A percentile compares a stretch with the other conserved stretches of the same genome.
Conservation (phyloP, 1,140 invertebrate species). For the Pseudomyrmex concolor region DNA sequence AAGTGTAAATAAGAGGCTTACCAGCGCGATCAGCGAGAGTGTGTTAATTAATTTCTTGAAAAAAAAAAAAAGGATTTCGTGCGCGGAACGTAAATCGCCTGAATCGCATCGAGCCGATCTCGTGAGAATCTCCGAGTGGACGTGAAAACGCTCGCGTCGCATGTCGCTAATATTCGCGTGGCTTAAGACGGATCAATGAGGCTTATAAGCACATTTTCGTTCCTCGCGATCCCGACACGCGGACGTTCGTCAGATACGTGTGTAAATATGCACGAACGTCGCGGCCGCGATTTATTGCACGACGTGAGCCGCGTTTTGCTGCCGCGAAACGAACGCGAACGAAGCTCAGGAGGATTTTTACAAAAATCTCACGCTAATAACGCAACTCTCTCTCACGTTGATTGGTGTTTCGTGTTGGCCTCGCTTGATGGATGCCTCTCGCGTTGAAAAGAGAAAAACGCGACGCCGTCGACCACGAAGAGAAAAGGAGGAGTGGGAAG, state of each 20-base stretch:
- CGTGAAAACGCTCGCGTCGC: constrained; percentile 5
- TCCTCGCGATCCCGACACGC: neutral
- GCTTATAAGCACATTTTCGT: constrained; percentile 37
- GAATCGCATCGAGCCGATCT: constrained; percentile 40
- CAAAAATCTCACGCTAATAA: constrained; percentile 22
- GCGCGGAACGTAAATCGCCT: constrained; percentile 37
- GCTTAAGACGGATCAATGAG: constrained; percentile 44
- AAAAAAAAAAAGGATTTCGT: constrained; percentile 1
- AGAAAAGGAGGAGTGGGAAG: no score
- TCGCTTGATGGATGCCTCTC: constrained; percentile 11
- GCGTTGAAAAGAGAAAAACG: constrained; percentile 2
- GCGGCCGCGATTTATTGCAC: constrained; percentile 27
- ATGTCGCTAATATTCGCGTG: constrained; percentile 16
- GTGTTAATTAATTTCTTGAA: constrained; percentile 71
- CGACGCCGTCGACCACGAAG: neutral
- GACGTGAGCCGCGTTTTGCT: neutral
- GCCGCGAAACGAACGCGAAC: neutral
- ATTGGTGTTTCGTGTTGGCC: constrained; percentile 27
- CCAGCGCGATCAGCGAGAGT: constrained; percentile 21
- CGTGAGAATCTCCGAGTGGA: constrained; percentile 35
- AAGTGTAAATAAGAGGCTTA: constrained; percentile 63
- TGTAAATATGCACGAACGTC: constrained; percentile 30
- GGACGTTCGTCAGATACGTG: constrained; percentile 21
- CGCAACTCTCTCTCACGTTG: neutral
- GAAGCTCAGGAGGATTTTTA: neutral